A percentile compares a stretch with the other conserved stretches of the same genome.
These are phyloP conservation scores for Amblyjoppa fuscipennis DNA, from an alignment of 2,888 invertebrate species.

Conservation along the genomic window DNA sequence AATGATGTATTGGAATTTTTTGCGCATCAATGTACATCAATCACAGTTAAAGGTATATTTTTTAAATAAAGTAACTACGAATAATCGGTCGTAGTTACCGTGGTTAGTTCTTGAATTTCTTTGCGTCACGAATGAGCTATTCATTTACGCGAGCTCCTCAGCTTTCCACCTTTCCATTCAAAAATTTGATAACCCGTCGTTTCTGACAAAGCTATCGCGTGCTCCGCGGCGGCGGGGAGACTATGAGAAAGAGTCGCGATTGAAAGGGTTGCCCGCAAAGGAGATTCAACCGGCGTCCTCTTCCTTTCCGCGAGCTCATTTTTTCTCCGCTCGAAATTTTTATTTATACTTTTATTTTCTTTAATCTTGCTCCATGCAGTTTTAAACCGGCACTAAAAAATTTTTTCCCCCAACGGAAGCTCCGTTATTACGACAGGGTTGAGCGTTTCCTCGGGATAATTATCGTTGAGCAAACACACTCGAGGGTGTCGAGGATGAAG, in stretches of 20 bases:
- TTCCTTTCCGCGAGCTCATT: conserved; percentile 16
- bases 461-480: conserved; percentile 59
- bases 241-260: conserved; percentile 16
- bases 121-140: neutral
- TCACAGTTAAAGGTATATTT: neutral
- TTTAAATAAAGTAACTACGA: neutral
- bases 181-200: conserved; percentile 8
- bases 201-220: conserved; percentile 24
- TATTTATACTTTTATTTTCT: neutral
- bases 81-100: neutral
- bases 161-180: conserved; percentile 10
- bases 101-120: neutral
- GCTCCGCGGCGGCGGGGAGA: conserved; percentile 21
- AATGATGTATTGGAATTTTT: neutral
- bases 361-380: conserved; percentile 7
- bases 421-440: conserved; percentile 18
- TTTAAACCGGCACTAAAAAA: conserved; percentile 13
- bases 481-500: conserved; percentile 55
- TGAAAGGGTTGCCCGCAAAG: conserved; percentile 2
- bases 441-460: conserved; percentile 43
- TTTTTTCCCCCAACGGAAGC: neutral
- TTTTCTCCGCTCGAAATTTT: neutral
- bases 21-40: too few species aligned
- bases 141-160: neutral
- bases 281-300: conserved; percentile 21